Base-by-base conservation (phyloP, 2,113 vertebrate genomes). In the Jaculus jaculus region DNA sequence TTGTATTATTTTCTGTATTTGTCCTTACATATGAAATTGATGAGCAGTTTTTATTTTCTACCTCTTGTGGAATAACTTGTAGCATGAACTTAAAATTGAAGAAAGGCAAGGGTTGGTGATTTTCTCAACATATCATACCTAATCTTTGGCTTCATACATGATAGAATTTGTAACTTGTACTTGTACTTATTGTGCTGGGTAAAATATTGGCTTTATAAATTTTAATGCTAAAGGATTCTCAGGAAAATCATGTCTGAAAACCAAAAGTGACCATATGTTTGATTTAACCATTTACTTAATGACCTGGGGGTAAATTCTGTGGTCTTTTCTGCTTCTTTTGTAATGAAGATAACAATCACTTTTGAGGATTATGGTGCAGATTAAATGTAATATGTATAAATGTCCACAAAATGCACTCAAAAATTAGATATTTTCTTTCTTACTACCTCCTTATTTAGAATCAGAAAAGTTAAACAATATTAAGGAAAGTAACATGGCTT, bases 21-120 rank as follows among this genome's bases (percentile, higher is more conserved):
- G 92, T 87, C 85, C 51, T 87, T 84, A 24, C 8, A 6, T 73
- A n/a, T 78, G 2, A 84, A 92, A 21, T 20, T 90, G 28, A 80
- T 80, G 72, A 92, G 24, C 61, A 84, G 12, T 91, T 94, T 87
- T 95, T 89, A 63, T 90, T 92, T 93, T 34, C 54, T 42, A 85
- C n/a, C 30, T 94, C 20, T 90, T 82, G 2, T 88, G 60, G 73
- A 17, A 69, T 60, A 42, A 75, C 89, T 92, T 75, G 17, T 79
- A 91, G 24, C 32, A 82, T 91, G 42, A 85, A 72, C 92, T 69
- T 81, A 77, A 86, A 86, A 61, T 23, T 90, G 28, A 93, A 90
- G 85, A 54, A 81, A 42, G 58, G 21, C 71, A 11, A 79, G n/a
- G 23, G 15, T 90, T 81, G 54, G 3, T 87, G n/a, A 1, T 83